Conservation (phyloP, 2,888 invertebrate species). For the Thecophora atra region DNA sequence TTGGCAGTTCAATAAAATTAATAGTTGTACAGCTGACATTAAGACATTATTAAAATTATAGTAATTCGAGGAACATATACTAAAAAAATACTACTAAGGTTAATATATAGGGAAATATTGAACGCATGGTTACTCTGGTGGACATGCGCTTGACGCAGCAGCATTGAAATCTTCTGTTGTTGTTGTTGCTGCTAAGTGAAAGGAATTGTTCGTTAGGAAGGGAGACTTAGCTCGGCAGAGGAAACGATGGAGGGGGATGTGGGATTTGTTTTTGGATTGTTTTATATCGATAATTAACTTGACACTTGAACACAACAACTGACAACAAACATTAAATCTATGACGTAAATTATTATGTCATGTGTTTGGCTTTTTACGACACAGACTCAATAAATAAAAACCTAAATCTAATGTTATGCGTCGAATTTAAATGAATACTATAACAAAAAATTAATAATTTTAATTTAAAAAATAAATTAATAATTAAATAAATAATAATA, state of each 20-base stretch:
- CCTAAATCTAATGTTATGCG: not conserved
- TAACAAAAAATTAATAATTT: not conserved
- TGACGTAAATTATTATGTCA: not conserved
- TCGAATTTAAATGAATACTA: not conserved
- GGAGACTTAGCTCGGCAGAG: not conserved
- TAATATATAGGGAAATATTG: too few relatives aligned
- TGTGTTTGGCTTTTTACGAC: not conserved
- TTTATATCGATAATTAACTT: conserved; percentile 7
- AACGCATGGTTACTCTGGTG: conserved; percentile 6
- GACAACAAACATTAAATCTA: not conserved
- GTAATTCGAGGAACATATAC: too few relatives aligned
- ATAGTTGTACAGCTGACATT: too few relatives aligned
- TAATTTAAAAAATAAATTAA: not conserved
- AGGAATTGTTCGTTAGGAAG: not conserved
- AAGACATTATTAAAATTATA: too few relatives aligned
- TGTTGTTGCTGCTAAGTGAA: not conserved
- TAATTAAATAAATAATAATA: too few relatives aligned
- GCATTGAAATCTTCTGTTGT: too few relatives aligned
- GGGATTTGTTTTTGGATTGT: not conserved
- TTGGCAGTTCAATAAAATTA: too few relatives aligned
- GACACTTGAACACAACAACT: conserved; percentile 15
- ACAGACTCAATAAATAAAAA: not conserved
- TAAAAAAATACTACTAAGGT: too few relatives aligned
- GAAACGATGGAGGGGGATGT: not conserved
- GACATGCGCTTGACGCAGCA: conserved; percentile 12